These are phyloP conservation scores for Zygaena filipendulae DNA, from an alignment of 2,888 invertebrate genomes.

Conservation along the genomic window DNA sequence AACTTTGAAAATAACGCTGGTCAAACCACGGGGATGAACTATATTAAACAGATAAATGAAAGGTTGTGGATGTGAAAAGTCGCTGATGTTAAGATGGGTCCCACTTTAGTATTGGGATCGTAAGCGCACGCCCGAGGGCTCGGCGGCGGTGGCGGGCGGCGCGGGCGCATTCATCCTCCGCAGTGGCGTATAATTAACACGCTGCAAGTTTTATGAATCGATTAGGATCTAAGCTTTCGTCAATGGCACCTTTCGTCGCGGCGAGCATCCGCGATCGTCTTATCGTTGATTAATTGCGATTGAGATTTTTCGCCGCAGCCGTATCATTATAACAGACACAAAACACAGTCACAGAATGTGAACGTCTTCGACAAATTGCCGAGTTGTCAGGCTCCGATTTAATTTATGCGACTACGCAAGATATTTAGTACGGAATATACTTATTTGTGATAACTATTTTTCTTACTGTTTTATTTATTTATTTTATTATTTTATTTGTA, in stretches of 20 bases:
- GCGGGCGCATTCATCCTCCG: constrained; percentile 26
- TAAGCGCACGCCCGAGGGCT: too few relatives aligned
- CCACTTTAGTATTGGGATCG: constrained; percentile 34
- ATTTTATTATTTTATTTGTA: too few relatives aligned
- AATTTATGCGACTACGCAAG: too few relatives aligned
- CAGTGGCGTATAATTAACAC: constrained; percentile 70
- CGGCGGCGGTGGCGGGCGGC: constrained; percentile 19
- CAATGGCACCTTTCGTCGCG: constrained; percentile 62
- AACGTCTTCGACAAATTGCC: constrained; percentile 51
- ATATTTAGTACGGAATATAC: too few relatives aligned
- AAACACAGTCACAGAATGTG: constrained; percentile 33
- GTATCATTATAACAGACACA: constrained; percentile 55
- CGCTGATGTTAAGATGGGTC: constrained; percentile 48
- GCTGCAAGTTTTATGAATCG: constrained; percentile 65
- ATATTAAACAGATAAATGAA: constrained; percentile 44
- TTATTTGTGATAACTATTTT: too few relatives aligned
- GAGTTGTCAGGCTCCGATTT: constrained; percentile 29
- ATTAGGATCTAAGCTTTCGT: constrained; percentile 69
- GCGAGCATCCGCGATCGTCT: constrained; percentile 41
- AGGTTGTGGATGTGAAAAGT: constrained; percentile 47
- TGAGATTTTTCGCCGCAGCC: constrained; percentile 56
- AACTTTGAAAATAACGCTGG: too few relatives aligned
- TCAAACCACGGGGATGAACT: too few relatives aligned
- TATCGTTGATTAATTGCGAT: constrained; percentile 65
- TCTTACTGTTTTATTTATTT: too few relatives aligned